phyloP scores from a whole-genome alignment of 2,797 vertebrate species.

The Urophycis tenuis region DNA sequence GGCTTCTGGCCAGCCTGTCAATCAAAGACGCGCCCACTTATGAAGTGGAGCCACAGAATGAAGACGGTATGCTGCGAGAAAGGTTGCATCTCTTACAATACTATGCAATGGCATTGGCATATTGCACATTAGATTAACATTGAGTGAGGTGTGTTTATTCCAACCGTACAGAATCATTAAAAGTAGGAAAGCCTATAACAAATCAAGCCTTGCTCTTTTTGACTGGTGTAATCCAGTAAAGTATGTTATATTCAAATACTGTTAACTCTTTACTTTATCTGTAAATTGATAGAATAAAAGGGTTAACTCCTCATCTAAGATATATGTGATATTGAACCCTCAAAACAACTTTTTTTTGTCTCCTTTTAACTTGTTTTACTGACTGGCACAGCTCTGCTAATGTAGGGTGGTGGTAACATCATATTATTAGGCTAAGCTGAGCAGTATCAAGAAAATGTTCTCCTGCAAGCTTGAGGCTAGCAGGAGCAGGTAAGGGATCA shows the following conservation, averaged over 20 bases:
- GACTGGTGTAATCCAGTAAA: background rate
- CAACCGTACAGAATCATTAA: background rate
- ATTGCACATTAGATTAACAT: background rate
- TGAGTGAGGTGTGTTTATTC: background rate
- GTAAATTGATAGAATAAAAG: background rate
- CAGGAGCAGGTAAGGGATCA: background rate
- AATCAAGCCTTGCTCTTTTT: background rate
- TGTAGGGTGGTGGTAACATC: background rate
- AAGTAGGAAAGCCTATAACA: background rate
- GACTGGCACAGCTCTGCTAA: background rate
- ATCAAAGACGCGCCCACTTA: constrained; percentile 69
- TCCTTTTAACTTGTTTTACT: background rate
- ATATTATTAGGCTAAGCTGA: background rate
- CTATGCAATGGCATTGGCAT: background rate
- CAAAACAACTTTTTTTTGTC: too few species aligned
- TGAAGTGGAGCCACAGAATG: constrained; percentile 80
- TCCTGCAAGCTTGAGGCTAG: too few species aligned
- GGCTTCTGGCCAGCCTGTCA: constrained; percentile 75
- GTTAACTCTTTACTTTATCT: background rate
- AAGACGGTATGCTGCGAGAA: constrained; percentile 69
- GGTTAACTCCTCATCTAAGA: background rate
- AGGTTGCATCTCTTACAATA: constrained; percentile 16
- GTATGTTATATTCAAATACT: background rate
- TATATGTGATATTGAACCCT: too few species aligned
- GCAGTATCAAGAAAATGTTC: background rate